phyloP scores from a whole-genome alignment of 2,113 vertebrate species.

The Chaetodon auriga region DNA sequence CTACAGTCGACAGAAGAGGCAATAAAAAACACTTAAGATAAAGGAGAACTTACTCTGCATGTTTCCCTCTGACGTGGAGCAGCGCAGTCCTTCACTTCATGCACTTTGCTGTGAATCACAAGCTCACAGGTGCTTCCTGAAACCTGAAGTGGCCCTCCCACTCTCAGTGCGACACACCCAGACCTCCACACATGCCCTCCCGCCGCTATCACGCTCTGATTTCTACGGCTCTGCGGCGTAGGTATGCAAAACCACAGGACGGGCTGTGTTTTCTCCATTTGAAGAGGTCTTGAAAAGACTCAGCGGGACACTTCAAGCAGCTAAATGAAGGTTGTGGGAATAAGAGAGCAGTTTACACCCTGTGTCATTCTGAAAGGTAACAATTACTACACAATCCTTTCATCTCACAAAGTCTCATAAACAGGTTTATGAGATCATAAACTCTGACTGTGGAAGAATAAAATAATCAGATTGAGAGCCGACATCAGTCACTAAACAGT shows the following conservation, averaged over 20 bases:
- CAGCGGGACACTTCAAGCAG: too few relatives aligned
- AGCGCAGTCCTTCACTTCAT: neutral
- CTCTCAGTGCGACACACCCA: slow-evolving; percentile 59
- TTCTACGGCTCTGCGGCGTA: neutral
- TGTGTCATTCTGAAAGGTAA: too few relatives aligned
- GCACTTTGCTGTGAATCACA: slow-evolving; percentile 20
- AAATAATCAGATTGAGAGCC: too few relatives aligned
- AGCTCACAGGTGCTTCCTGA: slow-evolving; percentile 64
- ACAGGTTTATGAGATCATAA: too few relatives aligned
- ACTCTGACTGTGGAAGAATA: too few relatives aligned
- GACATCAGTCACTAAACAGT: too few relatives aligned
- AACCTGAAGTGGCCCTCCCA: slow-evolving; percentile 59
- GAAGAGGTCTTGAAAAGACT: too few relatives aligned
- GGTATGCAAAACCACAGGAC: neutral
- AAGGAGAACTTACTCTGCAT: slow-evolving; percentile 72
- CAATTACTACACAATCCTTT: too few relatives aligned
- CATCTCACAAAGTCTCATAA: too few relatives aligned
- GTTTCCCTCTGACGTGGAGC: slow-evolving; percentile 26
- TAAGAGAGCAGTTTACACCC: too few relatives aligned
- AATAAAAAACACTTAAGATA: too few relatives aligned
- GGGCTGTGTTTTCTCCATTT: neutral
- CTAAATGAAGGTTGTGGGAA: too few relatives aligned
- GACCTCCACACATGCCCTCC: neutral
- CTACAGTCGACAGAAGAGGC: neutral
- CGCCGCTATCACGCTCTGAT: neutral